Evolutionary conservation across 1,140 invertebrate genomes (phyloP).

Genomic region (Rhagoletis zephyria): DNA sequence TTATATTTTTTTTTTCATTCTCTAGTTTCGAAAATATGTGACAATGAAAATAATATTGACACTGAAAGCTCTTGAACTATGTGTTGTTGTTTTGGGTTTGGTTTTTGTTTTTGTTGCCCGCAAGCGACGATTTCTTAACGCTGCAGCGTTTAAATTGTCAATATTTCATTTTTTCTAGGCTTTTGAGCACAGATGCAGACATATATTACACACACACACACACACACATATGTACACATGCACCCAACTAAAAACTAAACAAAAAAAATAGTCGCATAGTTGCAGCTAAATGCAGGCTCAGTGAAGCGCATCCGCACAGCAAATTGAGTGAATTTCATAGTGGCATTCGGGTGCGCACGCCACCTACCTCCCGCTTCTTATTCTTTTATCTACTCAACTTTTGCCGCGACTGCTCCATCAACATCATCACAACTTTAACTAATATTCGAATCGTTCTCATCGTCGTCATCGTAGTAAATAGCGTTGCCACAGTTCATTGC

Average conservation of each 20-base stretch:
- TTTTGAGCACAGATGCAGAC: background rate
- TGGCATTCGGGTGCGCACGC: background rate
- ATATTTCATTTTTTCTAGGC: slow-evolving; percentile 29
- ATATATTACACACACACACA: background rate
- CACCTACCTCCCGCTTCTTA: background rate
- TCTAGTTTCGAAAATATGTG: slow-evolving; percentile 35
- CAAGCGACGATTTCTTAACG: background rate
- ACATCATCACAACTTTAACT: slow-evolving; percentile 29
- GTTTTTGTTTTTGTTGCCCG: too few relatives aligned
- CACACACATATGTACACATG: background rate
- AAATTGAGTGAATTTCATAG: slow-evolving; percentile 47
- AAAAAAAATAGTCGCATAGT: background rate
- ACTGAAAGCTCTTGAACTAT: slow-evolving; percentile 45
- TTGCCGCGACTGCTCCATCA: slow-evolving; percentile 6
- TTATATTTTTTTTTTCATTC: background rate
- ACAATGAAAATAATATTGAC: slow-evolving; percentile 51
- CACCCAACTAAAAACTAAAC: too few relatives aligned
- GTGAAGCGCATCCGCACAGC: slow-evolving; percentile 41
- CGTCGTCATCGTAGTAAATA: background rate
- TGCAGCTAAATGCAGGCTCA: background rate
- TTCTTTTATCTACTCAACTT: too few relatives aligned
- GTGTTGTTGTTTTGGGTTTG: too few relatives aligned
- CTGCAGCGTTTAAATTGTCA: slow-evolving; percentile 50
- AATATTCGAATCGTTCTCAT: slow-evolving; percentile 43
- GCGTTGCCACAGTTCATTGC: slow-evolving; percentile 34